phyloP scores from a whole-genome alignment of 2,113 vertebrate genomes.

The Hippocampus guttulatus region DNA sequence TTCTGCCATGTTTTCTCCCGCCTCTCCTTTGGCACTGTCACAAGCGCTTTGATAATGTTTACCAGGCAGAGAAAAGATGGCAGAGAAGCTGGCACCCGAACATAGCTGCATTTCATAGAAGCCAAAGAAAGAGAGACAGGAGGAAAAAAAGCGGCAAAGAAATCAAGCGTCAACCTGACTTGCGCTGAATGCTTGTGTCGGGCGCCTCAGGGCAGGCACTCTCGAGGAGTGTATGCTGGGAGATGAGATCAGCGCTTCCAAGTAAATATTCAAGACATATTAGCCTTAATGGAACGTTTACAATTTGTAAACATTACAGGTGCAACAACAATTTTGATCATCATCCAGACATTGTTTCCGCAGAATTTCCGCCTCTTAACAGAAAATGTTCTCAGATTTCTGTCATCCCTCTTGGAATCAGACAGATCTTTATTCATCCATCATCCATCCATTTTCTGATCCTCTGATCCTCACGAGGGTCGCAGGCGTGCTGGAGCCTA shows the following conservation, averaged over 20 bases:
- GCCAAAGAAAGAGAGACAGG: neutral
- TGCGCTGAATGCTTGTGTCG: conserved; percentile 47
- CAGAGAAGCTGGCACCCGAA: neutral
- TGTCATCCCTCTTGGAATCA: too few species aligned
- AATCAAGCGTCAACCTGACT: conserved; percentile 11
- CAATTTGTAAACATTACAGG: too few species aligned
- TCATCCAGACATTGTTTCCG: too few species aligned
- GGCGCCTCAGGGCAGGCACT: conserved; percentile 40
- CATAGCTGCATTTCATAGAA: neutral
- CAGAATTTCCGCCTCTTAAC: too few species aligned
- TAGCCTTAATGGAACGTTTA: neutral
- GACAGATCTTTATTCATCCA: too few species aligned
- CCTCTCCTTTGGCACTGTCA: too few species aligned
- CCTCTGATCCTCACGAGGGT: too few species aligned
- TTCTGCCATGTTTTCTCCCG: too few species aligned
- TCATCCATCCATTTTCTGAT: too few species aligned
- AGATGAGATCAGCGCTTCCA: conserved; percentile 14
- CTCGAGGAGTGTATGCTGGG: conserved; percentile 44
- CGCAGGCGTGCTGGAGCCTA: too few species aligned
- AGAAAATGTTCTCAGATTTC: too few species aligned
- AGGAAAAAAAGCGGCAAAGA: neutral
- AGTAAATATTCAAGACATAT: neutral
- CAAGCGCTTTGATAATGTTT: neutral
- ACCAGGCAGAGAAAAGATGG: neutral
- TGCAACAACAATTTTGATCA: too few species aligned